Evolutionary conservation across 2,888 invertebrate genomes (phyloP).

Genomic region (Sylvicola fuscatus): DNA sequence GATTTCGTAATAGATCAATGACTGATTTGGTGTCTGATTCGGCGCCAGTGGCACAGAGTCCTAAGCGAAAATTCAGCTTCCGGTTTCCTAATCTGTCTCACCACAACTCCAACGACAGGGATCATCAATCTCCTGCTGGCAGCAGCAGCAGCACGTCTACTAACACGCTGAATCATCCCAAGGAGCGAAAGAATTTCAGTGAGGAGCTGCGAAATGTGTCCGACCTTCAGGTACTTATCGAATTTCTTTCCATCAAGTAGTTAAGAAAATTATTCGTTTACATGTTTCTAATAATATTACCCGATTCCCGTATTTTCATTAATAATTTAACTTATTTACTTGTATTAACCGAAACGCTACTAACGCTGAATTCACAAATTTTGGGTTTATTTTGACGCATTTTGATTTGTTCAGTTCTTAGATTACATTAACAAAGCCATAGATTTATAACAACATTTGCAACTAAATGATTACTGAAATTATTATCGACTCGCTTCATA

Average conservation of each 20-base stretch:
- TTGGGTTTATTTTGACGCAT: constrained; percentile 1
- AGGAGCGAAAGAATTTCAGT: constrained; percentile 57
- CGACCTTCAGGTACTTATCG: constrained; percentile 56
- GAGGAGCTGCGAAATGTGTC: constrained; percentile 72
- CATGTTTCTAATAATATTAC: constrained; percentile 5
- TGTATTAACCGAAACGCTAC: too few species aligned
- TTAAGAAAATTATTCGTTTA: constrained; percentile 1
- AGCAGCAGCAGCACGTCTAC: constrained; percentile 21
- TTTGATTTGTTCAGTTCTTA: constrained; percentile 4
- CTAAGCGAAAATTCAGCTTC: constrained; percentile 59
- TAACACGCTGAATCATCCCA: constrained; percentile 22
- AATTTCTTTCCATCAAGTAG: not conserved
- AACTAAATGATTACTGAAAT: not conserved
- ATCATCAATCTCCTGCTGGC: not conserved
- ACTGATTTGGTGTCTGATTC: constrained; percentile 32
- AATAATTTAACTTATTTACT: too few species aligned
- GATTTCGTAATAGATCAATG: constrained; percentile 32
- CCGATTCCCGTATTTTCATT: too few species aligned
- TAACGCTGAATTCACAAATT: constrained; percentile 1
- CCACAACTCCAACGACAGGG: constrained; percentile 9
- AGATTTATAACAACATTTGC: constrained; percentile 4
- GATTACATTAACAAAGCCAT: constrained; percentile 6
- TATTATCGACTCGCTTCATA: not conserved
- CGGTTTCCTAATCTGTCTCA: constrained; percentile 35
- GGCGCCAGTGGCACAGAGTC: constrained; percentile 36